Conservation (phyloP, 2,113 vertebrate genomes). For the Labeo rohita region DNA sequence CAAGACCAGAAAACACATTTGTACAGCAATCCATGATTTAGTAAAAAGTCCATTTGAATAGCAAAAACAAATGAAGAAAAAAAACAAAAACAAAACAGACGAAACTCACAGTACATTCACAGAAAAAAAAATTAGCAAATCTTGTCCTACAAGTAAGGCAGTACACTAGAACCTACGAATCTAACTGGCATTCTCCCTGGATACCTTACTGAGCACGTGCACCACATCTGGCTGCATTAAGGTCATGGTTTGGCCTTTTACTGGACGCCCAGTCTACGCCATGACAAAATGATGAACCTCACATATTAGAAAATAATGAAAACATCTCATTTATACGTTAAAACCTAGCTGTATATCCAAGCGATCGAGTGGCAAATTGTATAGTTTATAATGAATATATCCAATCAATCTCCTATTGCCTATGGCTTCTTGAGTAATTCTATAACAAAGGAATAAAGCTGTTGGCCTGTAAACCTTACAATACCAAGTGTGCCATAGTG, state of each 20-base stretch:
- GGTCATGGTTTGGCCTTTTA: background rate
- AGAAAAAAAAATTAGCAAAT: slow-evolving; percentile 47
- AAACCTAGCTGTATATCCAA: background rate
- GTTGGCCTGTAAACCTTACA: slow-evolving; percentile 15
- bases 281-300: background rate
- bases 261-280: background rate
- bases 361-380: background rate
- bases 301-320: slow-evolving; percentile 28
- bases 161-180: slow-evolving; percentile 53
- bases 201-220: slow-evolving; percentile 44
- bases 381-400: background rate
- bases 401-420: background rate
- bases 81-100: slow-evolving; percentile 13
- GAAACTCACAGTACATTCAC: slow-evolving; percentile 61
- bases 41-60: slow-evolving; percentile 19
- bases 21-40: slow-evolving; percentile 26
- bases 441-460: background rate
- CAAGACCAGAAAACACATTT: slow-evolving; percentile 42
- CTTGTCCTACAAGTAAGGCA: slow-evolving; percentile 60
- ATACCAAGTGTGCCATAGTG: slow-evolving; percentile 49
- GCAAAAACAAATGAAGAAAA: slow-evolving; percentile 28
- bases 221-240: background rate
- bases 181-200: slow-evolving; percentile 30
- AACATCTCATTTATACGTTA: background rate
- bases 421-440: slow-evolving; percentile 28